Evolutionary conservation across 2,113 vertebrate genomes (phyloP).

Genomic region (Scomber colias): DNA sequence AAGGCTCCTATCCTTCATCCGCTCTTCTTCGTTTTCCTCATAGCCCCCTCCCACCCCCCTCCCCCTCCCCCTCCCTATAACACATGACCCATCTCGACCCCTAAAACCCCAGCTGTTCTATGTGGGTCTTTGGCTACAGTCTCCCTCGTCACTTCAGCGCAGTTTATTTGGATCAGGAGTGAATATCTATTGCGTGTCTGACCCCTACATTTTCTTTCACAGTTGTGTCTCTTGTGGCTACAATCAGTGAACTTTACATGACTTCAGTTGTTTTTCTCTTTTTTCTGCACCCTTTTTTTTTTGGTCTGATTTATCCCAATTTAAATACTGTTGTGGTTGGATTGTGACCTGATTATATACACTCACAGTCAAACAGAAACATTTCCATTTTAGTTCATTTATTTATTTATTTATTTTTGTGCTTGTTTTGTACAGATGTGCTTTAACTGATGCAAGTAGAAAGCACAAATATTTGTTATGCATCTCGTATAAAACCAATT

Average conservation of each 20-base stretch:
- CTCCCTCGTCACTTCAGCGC: slow-evolving; percentile 46
- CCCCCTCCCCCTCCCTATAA: background rate
- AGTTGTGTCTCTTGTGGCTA: slow-evolving; percentile 18
- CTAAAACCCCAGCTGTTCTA: slow-evolving; percentile 20
- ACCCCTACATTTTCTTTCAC: background rate
- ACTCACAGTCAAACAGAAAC: background rate
- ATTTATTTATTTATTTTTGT: too few relatives aligned
- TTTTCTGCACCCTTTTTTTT: background rate
- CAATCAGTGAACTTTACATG: background rate
- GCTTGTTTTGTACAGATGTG: background rate
- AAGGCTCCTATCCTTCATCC: slow-evolving; percentile 56
- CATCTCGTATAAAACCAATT: background rate
- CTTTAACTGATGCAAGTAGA: background rate
- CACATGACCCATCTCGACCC: slow-evolving; percentile 56
- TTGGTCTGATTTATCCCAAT: background rate
- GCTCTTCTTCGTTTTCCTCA: slow-evolving; percentile 45
- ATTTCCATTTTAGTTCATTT: background rate
- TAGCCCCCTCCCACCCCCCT: slow-evolving; percentile 35
- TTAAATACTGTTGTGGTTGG: slow-evolving; percentile 21
- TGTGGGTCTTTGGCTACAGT: slow-evolving; percentile 17
- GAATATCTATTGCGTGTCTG: slow-evolving; percentile 11
- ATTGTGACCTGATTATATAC: slow-evolving; percentile 10
- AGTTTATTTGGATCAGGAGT: slow-evolving; percentile 6
- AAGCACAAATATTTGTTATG: background rate
- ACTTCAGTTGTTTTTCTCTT: background rate